Percentiles rank a stretch among this genome's conserved stretches.
These are phyloP conservation scores for Torymus texanus DNA, from an alignment of 2,888 invertebrate genomes.

Conservation along the genomic window DNA sequence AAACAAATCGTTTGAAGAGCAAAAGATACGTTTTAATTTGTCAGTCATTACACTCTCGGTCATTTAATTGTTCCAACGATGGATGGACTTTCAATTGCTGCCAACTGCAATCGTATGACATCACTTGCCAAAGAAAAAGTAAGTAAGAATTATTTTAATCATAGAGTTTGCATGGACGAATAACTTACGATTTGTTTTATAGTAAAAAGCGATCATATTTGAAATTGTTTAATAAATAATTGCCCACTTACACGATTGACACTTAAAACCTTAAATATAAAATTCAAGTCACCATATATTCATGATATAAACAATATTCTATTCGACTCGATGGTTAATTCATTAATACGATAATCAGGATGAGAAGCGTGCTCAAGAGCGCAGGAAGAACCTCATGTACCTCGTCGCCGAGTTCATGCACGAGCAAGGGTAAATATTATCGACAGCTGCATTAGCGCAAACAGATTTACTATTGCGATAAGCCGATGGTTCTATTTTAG, in stretches of 20 bases:
- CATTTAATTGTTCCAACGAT: conserved; percentile 30
- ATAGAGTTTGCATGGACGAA: neutral
- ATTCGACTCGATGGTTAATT: conserved; percentile 38
- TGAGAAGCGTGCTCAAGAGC: conserved; percentile 66
- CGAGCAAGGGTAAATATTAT: conserved; percentile 78
- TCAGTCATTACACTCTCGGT: too few species aligned
- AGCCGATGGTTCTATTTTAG: too few species aligned
- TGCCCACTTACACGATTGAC: too few species aligned
- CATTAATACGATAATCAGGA: conserved; percentile 65
- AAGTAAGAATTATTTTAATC: conserved; percentile 10
- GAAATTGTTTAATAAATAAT: too few species aligned
- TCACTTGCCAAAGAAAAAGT: conserved; percentile 62
- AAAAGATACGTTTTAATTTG: too few species aligned
- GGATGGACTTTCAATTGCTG: conserved; percentile 57
- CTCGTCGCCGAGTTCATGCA: conserved; percentile 82
- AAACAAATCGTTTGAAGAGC: too few species aligned
- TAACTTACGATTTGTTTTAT: neutral
- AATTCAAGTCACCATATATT: too few species aligned
- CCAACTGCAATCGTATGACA: conserved; percentile 51
- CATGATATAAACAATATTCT: too few species aligned
- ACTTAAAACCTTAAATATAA: too few species aligned
- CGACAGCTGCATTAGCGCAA: neutral
- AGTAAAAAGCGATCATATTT: too few species aligned
- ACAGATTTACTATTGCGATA: neutral
- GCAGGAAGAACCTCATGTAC: conserved; percentile 75